Evolutionary conservation across 2,888 invertebrate genomes (phyloP), one percentile per base, ranked within the genome.

Genomic region (Dastarcus helophoroides): DNA sequence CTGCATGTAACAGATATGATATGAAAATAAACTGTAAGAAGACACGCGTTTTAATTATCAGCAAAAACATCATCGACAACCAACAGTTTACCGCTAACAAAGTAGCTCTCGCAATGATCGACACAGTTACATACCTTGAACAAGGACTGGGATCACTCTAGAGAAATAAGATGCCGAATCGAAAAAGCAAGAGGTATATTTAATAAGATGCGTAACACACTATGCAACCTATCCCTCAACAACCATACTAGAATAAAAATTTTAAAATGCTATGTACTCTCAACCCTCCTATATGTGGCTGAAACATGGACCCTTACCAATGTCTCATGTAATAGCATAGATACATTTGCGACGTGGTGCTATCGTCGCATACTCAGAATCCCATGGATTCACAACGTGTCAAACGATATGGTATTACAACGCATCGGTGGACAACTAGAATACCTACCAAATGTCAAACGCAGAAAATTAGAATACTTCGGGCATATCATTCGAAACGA

Each of bases 291-390:
- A 7, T 24, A 35, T 21, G 26, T 4, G 8, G 22, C 27, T 4
- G 23, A 34, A 33, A 33, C 32, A 3, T 33, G 33, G 33, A 33
- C 33, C 16, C 22, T 22, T 22, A 22, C 22, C 3, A 3, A 22
- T 22, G 22, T 11, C 4, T 22, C 22, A 22, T 22, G 22, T 22
- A 22, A 22, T 4, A 9, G 3, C 22, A 22, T 22, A 22, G 22
- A 22, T 6, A 3, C 22, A 22, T 22, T 22, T 22, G 22, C 9
- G 7, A 22, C 11, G 22, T 22, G 22, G 22, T 22, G 22, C 7
- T 22, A 22, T 11, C 22, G 22, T 3, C n/a, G n/a, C n/a, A n/a
- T n/a, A n/a, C n/a, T n/a, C n/a, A n/a, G n/a, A n/a, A n/a, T n/a
- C n/a, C n/a, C 22, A 22, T 22, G 22, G 7, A 22, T 22, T 4